Conservation (phyloP, 2,113 vertebrate genomes). For the Pleuronectes platessa region DNA sequence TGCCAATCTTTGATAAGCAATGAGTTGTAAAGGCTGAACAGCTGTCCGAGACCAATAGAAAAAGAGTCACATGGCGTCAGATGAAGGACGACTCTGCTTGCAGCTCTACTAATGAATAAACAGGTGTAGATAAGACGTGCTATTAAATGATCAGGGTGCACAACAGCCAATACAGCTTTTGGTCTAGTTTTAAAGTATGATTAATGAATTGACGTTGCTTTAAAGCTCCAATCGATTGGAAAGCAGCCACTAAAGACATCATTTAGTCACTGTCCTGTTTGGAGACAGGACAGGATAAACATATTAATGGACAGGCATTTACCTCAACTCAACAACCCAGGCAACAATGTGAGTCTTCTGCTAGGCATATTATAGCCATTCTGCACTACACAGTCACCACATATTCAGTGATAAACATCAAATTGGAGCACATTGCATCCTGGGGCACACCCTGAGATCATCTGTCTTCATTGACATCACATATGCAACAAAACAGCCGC, state of each 20-base stretch:
- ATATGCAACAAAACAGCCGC: neutral
- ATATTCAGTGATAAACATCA: neutral
- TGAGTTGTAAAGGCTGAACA: neutral
- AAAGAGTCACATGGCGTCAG: neutral
- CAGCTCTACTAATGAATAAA: neutral
- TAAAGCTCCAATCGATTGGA: neutral
- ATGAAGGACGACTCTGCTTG: neutral
- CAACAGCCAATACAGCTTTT: too few species aligned
- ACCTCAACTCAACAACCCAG: neutral
- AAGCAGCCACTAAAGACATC: neutral
- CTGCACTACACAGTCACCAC: neutral
- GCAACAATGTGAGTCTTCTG: neutral
- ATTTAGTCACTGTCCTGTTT: neutral
- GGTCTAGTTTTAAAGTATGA: neutral
- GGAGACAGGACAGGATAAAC: neutral
- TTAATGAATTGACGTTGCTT: neutral
- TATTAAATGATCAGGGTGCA: neutral
- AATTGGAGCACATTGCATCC: neutral
- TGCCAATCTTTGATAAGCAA: neutral
- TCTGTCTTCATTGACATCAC: neutral
- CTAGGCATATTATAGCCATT: neutral
- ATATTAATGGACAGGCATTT: neutral
- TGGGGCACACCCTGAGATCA: neutral
- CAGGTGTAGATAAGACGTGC: neutral
- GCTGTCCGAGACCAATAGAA: neutral